A percentile compares a stretch with the other conserved stretches of the same genome.
These are phyloP conservation scores for Orientallactaga bullata DNA, from an alignment of 2,113 vertebrate species.

Conservation along the genomic window DNA sequence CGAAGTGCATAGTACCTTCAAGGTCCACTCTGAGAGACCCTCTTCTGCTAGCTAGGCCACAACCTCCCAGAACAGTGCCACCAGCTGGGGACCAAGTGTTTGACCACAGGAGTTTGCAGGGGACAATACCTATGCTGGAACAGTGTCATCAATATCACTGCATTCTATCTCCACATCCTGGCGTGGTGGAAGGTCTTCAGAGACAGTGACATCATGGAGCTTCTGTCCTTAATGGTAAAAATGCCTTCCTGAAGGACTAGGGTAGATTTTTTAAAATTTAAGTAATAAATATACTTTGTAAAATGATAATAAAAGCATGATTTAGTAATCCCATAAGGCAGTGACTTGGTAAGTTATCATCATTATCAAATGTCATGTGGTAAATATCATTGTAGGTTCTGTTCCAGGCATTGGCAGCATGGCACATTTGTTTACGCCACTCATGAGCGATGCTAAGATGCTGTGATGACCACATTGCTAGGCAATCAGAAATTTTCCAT, in stretches of 20 bases:
- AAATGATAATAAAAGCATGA: neutral
- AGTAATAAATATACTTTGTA: neutral
- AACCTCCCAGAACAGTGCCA: neutral
- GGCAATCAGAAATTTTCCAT: neutral
- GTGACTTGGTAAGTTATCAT: too few species aligned
- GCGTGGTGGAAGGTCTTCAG: neutral
- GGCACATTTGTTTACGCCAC: neutral
- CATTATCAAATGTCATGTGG: neutral
- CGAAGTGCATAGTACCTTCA: neutral
- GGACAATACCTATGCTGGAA: neutral
- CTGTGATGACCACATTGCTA: neutral
- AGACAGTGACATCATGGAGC: accelerated
- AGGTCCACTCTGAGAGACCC: neutral
- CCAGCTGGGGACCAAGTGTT: neutral
- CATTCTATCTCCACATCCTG: neutral
- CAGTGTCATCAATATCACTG: neutral
- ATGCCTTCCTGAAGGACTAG: too few species aligned
- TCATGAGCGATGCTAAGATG: neutral
- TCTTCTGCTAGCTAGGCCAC: neutral
- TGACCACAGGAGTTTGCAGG: neutral
- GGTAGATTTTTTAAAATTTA: neutral
- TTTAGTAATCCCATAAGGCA: neutral
- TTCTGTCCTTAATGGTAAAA: neutral
- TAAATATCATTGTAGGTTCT: neutral
- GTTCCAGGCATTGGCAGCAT: neutral